Conservation (phyloP, 2,113 vertebrate species). For the Orientallactaga bullata region DNA sequence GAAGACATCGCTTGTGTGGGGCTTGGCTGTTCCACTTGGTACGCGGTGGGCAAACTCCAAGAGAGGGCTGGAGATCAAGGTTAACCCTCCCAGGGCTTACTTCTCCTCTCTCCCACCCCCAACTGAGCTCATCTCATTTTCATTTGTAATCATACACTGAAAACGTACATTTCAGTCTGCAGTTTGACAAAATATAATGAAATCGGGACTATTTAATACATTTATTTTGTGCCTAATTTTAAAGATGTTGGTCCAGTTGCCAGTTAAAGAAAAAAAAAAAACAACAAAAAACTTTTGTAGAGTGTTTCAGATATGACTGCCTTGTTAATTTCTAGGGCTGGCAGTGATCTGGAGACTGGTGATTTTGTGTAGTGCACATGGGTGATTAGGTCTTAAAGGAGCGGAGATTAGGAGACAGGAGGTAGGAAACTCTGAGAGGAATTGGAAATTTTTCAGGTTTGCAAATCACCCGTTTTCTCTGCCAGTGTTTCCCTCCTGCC, state of each 20-base stretch:
- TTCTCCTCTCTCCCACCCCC: not conserved
- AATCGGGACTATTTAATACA: not conserved
- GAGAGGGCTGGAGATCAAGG: not conserved
- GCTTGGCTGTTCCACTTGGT: not conserved
- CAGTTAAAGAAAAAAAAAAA: slow-evolving; percentile 5
- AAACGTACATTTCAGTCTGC: not conserved
- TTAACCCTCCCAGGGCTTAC: not conserved
- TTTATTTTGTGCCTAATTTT: not conserved
- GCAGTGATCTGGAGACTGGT: not conserved
- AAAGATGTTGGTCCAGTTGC: not conserved
- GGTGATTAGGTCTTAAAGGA: not conserved
- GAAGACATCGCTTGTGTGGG: not conserved
- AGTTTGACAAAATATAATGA: slow-evolving; percentile 35
- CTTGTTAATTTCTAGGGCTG: slow-evolving; percentile 12
- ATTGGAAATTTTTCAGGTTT: slow-evolving; percentile 49
- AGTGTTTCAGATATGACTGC: not conserved
- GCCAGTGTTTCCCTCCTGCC: not conserved
- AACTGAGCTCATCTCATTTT: not conserved
- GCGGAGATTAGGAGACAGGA: not conserved
- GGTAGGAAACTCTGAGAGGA: slow-evolving; percentile 26
- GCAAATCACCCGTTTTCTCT: slow-evolving; percentile 1
- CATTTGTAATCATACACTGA: not conserved
- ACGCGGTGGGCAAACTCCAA: not conserved
- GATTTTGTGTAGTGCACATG: slow-evolving; percentile 6
- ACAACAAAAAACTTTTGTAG: slow-evolving; percentile 8